A percentile compares a stretch with the other conserved stretches of the same genome.
These are phyloP conservation scores for Lutjanus erythropterus DNA, from an alignment of 2,113 vertebrate species.

Conservation along the genomic window DNA sequence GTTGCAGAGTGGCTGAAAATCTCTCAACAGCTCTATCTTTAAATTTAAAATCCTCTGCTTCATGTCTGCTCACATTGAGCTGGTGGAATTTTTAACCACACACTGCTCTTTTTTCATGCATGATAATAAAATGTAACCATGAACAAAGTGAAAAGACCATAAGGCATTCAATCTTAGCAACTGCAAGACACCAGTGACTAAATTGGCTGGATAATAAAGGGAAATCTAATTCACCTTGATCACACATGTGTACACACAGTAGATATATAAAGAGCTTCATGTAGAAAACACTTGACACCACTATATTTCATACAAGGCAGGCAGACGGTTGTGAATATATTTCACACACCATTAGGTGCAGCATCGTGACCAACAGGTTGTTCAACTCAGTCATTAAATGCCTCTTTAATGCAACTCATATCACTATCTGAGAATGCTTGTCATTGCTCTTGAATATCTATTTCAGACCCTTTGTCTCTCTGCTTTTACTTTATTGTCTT, in stretches of 20 bases:
- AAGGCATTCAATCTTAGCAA: background rate
- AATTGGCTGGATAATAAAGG: slow-evolving; percentile 4
- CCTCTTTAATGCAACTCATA: slow-evolving; percentile 21
- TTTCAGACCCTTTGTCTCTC: background rate
- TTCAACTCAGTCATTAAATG: slow-evolving; percentile 9
- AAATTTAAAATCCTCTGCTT: slow-evolving; percentile 20
- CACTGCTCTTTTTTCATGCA: background rate
- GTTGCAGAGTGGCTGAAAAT: slow-evolving; percentile 6
- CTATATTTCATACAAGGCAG: background rate
- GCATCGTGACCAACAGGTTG: background rate
- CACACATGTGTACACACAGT: background rate
- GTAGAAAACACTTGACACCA: background rate
- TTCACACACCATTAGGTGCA: background rate
- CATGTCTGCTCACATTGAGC: background rate
- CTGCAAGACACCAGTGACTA: background rate
- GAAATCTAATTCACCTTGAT: background rate
- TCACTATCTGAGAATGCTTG: background rate
- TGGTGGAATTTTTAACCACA: slow-evolving; percentile 1
- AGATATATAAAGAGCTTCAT: background rate
- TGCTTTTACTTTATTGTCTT: background rate
- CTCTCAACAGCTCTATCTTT: background rate
- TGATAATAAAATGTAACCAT: background rate
- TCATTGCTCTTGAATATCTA: background rate
- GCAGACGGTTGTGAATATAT: slow-evolving; percentile 1
- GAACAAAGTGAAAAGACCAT: background rate